phyloP scores from a whole-genome alignment of 2,888 invertebrate species.

The Bhutanitis thaidina region DNA sequence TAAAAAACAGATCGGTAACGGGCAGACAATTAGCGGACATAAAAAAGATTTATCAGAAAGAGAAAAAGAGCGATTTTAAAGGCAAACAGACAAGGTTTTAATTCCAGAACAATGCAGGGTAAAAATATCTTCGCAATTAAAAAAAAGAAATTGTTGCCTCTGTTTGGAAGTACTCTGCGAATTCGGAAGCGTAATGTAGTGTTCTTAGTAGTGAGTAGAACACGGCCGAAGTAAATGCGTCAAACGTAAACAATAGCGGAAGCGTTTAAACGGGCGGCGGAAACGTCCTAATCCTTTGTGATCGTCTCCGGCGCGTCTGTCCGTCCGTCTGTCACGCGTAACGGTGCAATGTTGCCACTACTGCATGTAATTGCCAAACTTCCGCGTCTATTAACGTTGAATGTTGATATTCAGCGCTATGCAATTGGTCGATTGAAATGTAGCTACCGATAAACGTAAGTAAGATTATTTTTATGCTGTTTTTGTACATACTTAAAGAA shows the following conservation, averaged over 20 bases:
- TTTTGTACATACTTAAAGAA: no score
- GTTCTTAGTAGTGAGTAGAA: slow-evolving; percentile 53
- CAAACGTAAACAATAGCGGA: slow-evolving; percentile 40
- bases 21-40: no score
- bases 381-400: slow-evolving; percentile 23
- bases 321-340: slow-evolving; percentile 25
- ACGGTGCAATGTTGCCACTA: slow-evolving; percentile 18
- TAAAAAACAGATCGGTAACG: no score
- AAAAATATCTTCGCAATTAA: no score
- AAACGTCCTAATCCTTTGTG: slow-evolving; percentile 30
- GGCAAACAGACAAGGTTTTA: no score
- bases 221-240: slow-evolving; percentile 39
- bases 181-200: slow-evolving; percentile 50
- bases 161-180: slow-evolving; percentile 26
- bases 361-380: slow-evolving; percentile 25
- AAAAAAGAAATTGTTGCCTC: neutral
- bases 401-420: slow-evolving; percentile 7
- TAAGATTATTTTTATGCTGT: no score
- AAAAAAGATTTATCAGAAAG: no score
- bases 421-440: neutral
- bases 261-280: slow-evolving; percentile 25
- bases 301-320: slow-evolving; percentile 28
- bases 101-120: no score
- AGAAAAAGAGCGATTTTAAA: no score
- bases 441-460: no score